Conservation (phyloP, 2,888 invertebrate species). For the Nezara viridula region DNA sequence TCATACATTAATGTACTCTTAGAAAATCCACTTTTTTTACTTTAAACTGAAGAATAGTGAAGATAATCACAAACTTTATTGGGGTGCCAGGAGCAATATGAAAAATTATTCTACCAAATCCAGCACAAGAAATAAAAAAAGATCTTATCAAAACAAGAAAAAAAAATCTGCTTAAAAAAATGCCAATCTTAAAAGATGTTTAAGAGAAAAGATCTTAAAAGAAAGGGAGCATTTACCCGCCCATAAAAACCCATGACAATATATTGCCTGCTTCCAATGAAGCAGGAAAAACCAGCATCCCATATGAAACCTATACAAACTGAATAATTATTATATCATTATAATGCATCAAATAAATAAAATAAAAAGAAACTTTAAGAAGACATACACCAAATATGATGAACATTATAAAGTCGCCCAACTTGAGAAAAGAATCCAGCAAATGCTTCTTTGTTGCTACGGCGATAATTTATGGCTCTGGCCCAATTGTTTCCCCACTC, state of each 20-base stretch:
- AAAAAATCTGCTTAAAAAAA: no score
- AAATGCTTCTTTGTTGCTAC: slow-evolving; percentile 94
- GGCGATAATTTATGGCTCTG: slow-evolving; percentile 90
- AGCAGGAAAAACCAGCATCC: not conserved
- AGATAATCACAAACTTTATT: no score
- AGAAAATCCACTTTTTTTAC: no score
- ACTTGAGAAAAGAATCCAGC: slow-evolving; percentile 99
- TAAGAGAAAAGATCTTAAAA: not conserved
- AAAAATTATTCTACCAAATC: no score
- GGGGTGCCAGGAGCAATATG: no score
- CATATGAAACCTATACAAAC: not conserved
- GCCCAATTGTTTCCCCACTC: slow-evolving; percentile 99
- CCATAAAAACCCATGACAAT: no score
- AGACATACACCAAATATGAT: slow-evolving; percentile 98
- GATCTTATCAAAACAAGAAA: no score
- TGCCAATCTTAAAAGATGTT: not conserved
- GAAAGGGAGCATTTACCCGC: no score
- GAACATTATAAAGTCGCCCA: slow-evolving; percentile 95
- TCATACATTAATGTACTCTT: no score
- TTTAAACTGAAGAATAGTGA: no score
- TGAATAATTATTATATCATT: not conserved
- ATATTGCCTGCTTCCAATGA: not conserved
- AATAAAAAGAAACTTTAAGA: not conserved
- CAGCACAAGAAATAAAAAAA: no score
- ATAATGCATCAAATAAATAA: no score